These are phyloP conservation scores for Andrena bicolor DNA, from an alignment of 2,888 invertebrate genomes.

Conservation along the genomic window DNA sequence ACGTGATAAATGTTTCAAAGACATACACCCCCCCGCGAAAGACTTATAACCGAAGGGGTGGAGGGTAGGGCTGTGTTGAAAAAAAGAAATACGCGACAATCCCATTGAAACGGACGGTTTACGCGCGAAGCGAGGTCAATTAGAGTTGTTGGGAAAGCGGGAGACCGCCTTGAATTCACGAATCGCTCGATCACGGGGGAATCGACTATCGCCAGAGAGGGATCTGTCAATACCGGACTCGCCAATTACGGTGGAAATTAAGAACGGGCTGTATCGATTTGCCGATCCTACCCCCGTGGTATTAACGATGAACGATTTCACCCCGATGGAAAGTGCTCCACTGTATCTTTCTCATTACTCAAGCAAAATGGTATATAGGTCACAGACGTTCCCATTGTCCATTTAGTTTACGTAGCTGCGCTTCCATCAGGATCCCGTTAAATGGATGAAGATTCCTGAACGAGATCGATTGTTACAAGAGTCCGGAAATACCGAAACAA, in stretches of 20 bases:
- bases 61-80: background rate
- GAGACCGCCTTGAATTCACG: conserved; percentile 4
- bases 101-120: background rate
- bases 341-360: conserved; percentile 56
- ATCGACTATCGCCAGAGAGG: background rate
- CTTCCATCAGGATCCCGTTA: conserved; percentile 38
- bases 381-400: conserved; percentile 56
- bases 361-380: conserved; percentile 59
- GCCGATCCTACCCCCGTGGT: conserved; percentile 4
- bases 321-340: conserved; percentile 47
- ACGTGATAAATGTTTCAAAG: conserved; percentile 24
- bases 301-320: conserved; percentile 34
- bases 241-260: conserved; percentile 34
- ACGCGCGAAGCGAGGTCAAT: conserved; percentile 8
- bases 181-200: background rate
- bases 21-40: background rate
- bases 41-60: background rate
- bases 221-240: conserved; percentile 27
- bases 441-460: conserved; percentile 47
- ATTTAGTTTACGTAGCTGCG: conserved; percentile 39
- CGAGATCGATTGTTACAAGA: conserved; percentile 43
- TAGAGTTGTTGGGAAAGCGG: too few species aligned
- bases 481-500: conserved; percentile 19
- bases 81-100: background rate
- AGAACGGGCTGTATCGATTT: conserved; percentile 40